These are phyloP conservation scores for Ormyrus labotus DNA, from an alignment of 2,888 invertebrate species.

Conservation along the genomic window DNA sequence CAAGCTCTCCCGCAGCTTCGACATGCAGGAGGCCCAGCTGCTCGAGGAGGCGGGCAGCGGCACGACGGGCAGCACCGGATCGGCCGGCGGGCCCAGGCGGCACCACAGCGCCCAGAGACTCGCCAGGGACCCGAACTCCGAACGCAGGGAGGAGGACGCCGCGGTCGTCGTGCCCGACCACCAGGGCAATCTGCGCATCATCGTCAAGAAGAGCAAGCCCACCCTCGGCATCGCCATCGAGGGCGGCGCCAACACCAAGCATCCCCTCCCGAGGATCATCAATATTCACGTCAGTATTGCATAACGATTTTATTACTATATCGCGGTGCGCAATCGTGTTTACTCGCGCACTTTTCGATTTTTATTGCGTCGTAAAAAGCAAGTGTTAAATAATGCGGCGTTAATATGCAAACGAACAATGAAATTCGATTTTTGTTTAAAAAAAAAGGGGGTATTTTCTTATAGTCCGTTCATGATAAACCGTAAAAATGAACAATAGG, in stretches of 20 bases:
- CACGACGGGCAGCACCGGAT: slow-evolving; percentile 63
- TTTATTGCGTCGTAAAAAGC: no score
- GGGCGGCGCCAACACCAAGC: slow-evolving; percentile 97
- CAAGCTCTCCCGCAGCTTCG: slow-evolving; percentile 90
- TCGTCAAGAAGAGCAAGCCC: slow-evolving; percentile 94
- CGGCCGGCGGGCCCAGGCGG: slow-evolving; percentile 68
- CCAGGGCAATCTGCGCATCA: slow-evolving; percentile 91
- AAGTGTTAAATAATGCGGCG: no score
- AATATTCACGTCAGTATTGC: slow-evolving; percentile 91
- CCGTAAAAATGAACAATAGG: no score
- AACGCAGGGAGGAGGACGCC: slow-evolving; percentile 81
- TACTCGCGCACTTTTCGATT: no score
- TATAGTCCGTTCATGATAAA: no score
- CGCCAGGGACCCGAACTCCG: slow-evolving; percentile 63
- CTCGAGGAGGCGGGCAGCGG: slow-evolving; percentile 71
- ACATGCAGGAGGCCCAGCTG: slow-evolving; percentile 84
- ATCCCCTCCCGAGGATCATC: slow-evolving; percentile 95
- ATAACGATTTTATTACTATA: neutral
- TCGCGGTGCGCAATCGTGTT: neutral
- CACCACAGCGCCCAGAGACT: slow-evolving; percentile 73
- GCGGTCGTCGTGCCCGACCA: slow-evolving; percentile 88
- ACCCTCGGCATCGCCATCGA: slow-evolving; percentile 97
- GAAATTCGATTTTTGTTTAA: no score
- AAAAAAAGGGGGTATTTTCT: no score
- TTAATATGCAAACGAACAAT: no score